Evolutionary conservation across 92 coral and sea anemone species (phyloP), one percentile per base, ranked within the genome.

Genomic region (Phenganax marumi): DNA sequence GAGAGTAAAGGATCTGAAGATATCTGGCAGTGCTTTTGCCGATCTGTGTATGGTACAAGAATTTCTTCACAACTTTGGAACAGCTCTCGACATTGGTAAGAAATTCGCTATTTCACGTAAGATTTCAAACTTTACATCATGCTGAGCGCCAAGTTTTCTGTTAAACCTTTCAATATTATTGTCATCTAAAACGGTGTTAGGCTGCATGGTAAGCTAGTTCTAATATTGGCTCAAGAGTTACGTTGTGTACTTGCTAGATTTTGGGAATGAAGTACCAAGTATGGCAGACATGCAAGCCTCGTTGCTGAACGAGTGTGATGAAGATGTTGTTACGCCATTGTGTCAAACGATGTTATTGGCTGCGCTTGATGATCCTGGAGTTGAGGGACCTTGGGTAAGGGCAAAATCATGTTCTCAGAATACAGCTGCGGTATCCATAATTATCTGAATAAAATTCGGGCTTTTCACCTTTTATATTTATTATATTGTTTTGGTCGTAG

Each of bases 41-140:
- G 98, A 94, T 83, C 91, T 94, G 46, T 88, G 91, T 43, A 94
- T 94, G 98, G 94, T 92, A 14, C 93, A 92, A 75, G 98, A 94
- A 69, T 94, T 94, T 83, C 90, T 94, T 17, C 89, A 90, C 88
- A 94, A 94, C 85, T 94, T 94, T 92, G 90, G 98, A 18, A 92
- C 89, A 73, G 98, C 98, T 13, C 85, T 94, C 65, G 98, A 92
- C 21, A 85, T 94, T 16, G 97, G 97, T 92, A 81, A 86, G 92
- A 8, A 46, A 12, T 33, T 33, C 6, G 43, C 43, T 33, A 33
- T 33, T 33, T 33, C 43, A 33, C 43, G 43, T 33, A 33, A 33
- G 43, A 33, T 33, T 33, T 2, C 43, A 33, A 33, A 33, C 3
- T 33, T 33, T 33, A 33, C 43, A 33, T 33, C 3, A 33, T 33